These are phyloP conservation scores for Hemaris fuciformis DNA, from an alignment of 2,888 invertebrate species.

Conservation along the genomic window DNA sequence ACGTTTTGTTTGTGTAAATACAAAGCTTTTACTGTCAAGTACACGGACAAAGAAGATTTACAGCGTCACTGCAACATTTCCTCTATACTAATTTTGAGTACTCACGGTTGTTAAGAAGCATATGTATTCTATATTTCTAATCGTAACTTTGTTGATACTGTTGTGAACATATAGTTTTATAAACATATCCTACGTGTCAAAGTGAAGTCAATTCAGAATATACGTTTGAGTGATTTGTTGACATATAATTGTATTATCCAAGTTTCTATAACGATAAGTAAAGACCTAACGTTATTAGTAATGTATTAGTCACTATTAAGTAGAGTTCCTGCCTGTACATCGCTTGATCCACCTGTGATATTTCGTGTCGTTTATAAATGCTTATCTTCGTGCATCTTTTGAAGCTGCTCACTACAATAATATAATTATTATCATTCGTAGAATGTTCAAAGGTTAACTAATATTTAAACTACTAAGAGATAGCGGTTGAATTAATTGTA, in stretches of 20 bases:
- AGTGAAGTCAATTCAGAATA: conserved; percentile 72
- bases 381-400: conserved; percentile 55
- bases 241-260: conserved; percentile 39
- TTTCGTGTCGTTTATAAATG: conserved; percentile 57
- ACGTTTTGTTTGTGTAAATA: conserved; percentile 81
- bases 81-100: conserved; percentile 51
- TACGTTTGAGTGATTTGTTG: conserved; percentile 58
- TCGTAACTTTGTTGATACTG: conserved; percentile 41
- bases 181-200: conserved; percentile 62
- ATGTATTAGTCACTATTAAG: conserved; percentile 50
- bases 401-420: conserved; percentile 54
- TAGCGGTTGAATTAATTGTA: neutral
- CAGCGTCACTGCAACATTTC: conserved; percentile 54
- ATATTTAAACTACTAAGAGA: conserved; percentile 8
- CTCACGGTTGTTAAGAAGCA: conserved; percentile 56
- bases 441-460: conserved; percentile 54
- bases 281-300: conserved; percentile 39
- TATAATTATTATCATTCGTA: conserved; percentile 50
- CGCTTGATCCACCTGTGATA: conserved; percentile 78
- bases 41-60: conserved; percentile 78
- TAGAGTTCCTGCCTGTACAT: conserved; percentile 78
- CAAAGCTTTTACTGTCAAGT: conserved; percentile 78
- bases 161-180: conserved; percentile 52
- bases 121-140: conserved; percentile 46
- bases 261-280: conserved; percentile 44